Evolutionary conservation across 2,797 vertebrate genomes (phyloP).

Genomic region (Catostomus latipinnis): DNA sequence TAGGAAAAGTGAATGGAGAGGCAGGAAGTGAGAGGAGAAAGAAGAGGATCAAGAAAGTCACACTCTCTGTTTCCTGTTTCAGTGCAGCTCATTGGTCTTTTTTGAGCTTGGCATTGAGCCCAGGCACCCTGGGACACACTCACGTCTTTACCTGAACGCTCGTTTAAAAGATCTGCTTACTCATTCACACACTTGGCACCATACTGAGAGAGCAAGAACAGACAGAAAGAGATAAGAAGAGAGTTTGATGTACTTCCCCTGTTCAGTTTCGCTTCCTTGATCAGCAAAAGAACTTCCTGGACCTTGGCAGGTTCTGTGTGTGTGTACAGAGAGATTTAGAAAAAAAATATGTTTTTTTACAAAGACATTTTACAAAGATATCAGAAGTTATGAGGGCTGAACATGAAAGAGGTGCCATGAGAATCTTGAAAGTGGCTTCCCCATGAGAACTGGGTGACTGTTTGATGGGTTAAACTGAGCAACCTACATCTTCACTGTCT

Average conservation of each 20-base stretch:
- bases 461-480: conserved; percentile 25
- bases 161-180: conserved; percentile 43
- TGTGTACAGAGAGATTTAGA: conserved; percentile 7
- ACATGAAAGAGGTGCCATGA: conserved; percentile 26
- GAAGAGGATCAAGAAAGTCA: conserved; percentile 11
- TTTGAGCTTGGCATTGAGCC: conserved; percentile 26
- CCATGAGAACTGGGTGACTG: conserved; percentile 9
- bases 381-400: conserved; percentile 10
- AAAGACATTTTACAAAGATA: conserved; percentile 37
- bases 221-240: conserved; percentile 12
- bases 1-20: conserved; percentile 10
- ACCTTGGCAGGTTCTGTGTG: conserved; percentile 23
- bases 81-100: conserved; percentile 4
- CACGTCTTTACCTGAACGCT: conserved; percentile 35
- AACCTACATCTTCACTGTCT: not conserved
- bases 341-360: not conserved
- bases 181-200: conserved; percentile 39
- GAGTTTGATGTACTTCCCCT: conserved; percentile 26
- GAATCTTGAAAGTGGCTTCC: conserved; percentile 35
- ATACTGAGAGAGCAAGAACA: conserved; percentile 12
- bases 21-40: conserved; percentile 18
- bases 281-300: conserved; percentile 32
- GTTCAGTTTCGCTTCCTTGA: conserved; percentile 1
- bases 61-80: conserved; percentile 27
- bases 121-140: conserved; percentile 10